Percentiles rank a stretch among this genome's conserved stretches.
Conservation (phyloP, 2,113 vertebrate genomes). For the Hyperopisus bebe region DNA sequence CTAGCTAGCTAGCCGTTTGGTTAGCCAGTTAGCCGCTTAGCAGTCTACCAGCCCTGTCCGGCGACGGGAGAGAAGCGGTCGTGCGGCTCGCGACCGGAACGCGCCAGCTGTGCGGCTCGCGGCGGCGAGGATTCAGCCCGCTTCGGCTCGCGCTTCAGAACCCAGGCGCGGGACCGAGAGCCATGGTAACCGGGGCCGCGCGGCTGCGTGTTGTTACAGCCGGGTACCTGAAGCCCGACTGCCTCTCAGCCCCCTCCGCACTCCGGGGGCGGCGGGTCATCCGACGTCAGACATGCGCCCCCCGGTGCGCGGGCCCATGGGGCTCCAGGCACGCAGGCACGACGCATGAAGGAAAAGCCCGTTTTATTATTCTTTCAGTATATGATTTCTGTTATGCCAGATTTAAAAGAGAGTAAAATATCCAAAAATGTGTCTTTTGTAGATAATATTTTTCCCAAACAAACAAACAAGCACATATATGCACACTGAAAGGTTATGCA, state of each 20-base stretch:
- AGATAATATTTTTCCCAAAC: neutral
- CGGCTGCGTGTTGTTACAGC: slow-evolving; percentile 38
- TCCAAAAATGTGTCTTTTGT: neutral
- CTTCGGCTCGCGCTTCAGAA: neutral
- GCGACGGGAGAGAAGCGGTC: neutral
- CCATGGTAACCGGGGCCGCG: slow-evolving; percentile 18
- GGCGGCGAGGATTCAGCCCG: neutral
- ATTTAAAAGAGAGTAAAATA: neutral
- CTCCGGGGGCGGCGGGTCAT: slow-evolving; percentile 21
- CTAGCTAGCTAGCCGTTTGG: neutral
- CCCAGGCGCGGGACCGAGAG: neutral
- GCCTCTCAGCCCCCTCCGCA: neutral
- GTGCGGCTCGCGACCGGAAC: neutral
- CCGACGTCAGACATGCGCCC: slow-evolving; percentile 18
- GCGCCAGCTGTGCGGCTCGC: neutral
- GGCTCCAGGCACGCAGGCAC: neutral
- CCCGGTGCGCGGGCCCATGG: neutral
- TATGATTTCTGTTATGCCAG: neutral
- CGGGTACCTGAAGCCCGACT: slow-evolving; percentile 30
- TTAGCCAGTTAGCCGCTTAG: neutral
- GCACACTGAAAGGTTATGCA: neutral
- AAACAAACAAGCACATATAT: neutral
- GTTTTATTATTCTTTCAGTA: neutral
- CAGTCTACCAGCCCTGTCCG: neutral
- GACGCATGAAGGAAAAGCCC: neutral